These are phyloP conservation scores for Diarsia dahlii DNA, from an alignment of 2,888 invertebrate species.

Conservation along the genomic window DNA sequence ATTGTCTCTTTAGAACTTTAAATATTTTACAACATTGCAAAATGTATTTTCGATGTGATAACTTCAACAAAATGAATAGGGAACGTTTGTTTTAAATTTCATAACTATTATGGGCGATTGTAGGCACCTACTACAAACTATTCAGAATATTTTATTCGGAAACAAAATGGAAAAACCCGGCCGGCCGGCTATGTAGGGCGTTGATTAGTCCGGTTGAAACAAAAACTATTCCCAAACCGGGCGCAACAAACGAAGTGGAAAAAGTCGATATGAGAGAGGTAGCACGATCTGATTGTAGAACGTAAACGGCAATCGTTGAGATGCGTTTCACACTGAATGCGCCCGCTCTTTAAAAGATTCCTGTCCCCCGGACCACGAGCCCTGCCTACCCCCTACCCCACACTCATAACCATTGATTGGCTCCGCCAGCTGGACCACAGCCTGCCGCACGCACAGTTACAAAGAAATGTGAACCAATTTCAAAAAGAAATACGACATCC, in stretches of 20 bases:
- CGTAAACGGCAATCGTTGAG: constrained; percentile 87
- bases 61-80: constrained; percentile 43
- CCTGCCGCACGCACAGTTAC: constrained; percentile 81
- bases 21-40: constrained; percentile 47
- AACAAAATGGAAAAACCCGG: constrained; percentile 77
- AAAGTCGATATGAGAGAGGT: constrained; percentile 87
- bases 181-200: constrained; percentile 81
- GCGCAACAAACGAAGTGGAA: constrained; percentile 88
- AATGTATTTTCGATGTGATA: constrained; percentile 40
- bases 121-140: constrained; percentile 67
- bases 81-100: constrained; percentile 52
- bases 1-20: constrained; percentile 26
- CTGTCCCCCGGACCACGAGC: constrained; percentile 67
- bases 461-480: constrained; percentile 86
- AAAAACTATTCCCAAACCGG: constrained; percentile 89
- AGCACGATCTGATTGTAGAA: constrained; percentile 85
- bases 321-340: constrained; percentile 86
- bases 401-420: constrained; percentile 87
- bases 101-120: constrained; percentile 67
- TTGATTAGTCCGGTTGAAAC: constrained; percentile 88
- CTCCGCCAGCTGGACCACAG: constrained; percentile 79
- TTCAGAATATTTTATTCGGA: constrained; percentile 73
- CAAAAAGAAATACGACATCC: constrained; percentile 83
- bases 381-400: constrained; percentile 48
- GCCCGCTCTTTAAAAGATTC: constrained; percentile 86